Evolutionary conservation across 2,113 vertebrate genomes (phyloP).

Genomic region (Bettongia penicillata): DNA sequence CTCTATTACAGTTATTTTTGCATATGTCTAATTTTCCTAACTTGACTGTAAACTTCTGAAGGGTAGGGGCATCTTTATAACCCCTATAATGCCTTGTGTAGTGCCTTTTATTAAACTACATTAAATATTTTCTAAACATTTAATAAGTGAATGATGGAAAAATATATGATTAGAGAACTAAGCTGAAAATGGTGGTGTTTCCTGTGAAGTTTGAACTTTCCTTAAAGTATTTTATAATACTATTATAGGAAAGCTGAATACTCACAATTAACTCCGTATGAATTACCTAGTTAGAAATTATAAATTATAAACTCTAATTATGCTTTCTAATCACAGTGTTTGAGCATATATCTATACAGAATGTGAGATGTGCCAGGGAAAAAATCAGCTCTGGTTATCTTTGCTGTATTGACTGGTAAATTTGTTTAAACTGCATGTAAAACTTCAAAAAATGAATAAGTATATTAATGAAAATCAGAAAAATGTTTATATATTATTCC

Average conservation of each 20-base stretch:
- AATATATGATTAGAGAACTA: neutral
- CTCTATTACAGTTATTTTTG: neutral
- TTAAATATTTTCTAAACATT: slow-evolving; percentile 22
- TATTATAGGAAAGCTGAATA: neutral
- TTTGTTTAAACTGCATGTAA: neutral
- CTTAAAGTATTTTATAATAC: neutral
- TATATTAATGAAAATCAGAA: neutral
- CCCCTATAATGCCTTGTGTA: neutral
- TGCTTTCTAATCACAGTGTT: neutral
- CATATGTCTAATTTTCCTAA: neutral
- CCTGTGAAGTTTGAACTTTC: neutral
- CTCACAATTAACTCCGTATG: neutral
- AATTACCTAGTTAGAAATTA: neutral
- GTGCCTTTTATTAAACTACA: neutral
- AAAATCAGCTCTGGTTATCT: neutral
- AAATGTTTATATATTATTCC: neutral
- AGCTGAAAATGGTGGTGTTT: neutral
- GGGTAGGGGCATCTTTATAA: neutral
- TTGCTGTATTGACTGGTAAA: neutral
- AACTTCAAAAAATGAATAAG: neutral
- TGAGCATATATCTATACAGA: neutral
- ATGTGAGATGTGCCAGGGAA: neutral
- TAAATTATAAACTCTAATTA: neutral
- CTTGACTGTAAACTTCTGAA: neutral
- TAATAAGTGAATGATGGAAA: slow-evolving; percentile 15